Base-by-base conservation (phyloP, 2,797 vertebrate genomes). In the Trachurus trachurus region DNA sequence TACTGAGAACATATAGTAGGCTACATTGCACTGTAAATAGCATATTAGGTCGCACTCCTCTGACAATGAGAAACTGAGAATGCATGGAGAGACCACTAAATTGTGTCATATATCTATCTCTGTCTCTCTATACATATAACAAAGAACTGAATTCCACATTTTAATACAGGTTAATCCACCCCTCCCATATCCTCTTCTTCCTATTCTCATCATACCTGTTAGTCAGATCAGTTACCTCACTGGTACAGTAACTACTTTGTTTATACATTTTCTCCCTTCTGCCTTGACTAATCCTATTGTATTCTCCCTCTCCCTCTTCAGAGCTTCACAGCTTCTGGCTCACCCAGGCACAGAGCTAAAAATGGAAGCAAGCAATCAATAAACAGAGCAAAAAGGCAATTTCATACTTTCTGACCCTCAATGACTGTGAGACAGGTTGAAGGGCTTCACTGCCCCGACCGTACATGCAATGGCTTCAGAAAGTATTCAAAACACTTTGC, bases 11-110 rank as follows among this genome's bases (percentile, higher is more conserved):
- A 37, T 37, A 37, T 63, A 47, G 34, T 58, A n/a, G n/a, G n/a
- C n/a, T n/a, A 44, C 69, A 57, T 50, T 76, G 65, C 22, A 34
- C 9, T 67, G 34, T 34, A 26, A 17, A 37, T 37, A 37, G 34
- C 29, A 64, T 49, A 53, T 53, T 50, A 61, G 37, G 45, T 39
- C 16, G 29, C 34, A 5, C 12, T 56, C 10, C 13, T 47, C 34
- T 26, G 29, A 58, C n/a, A 56, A 42, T 2, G 0, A 37, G 63
- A 47, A 29, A 39, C 42, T 29, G 19, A 64, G 7, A 65, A 22
- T 37, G 16, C 37, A 56, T 29, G 9, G 2, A 40, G 49, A 42
- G 17, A 70, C 15, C 6, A 34, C 7, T 54, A 54, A 29, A n/a
- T 19, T 53, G 6, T 57, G 16, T 19, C 4, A 70, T 39, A 42